Percentiles rank a stretch among this genome's conserved stretches.
phyloP scores from a whole-genome alignment of 2,113 vertebrate species.

The Sula dactylatra region DNA sequence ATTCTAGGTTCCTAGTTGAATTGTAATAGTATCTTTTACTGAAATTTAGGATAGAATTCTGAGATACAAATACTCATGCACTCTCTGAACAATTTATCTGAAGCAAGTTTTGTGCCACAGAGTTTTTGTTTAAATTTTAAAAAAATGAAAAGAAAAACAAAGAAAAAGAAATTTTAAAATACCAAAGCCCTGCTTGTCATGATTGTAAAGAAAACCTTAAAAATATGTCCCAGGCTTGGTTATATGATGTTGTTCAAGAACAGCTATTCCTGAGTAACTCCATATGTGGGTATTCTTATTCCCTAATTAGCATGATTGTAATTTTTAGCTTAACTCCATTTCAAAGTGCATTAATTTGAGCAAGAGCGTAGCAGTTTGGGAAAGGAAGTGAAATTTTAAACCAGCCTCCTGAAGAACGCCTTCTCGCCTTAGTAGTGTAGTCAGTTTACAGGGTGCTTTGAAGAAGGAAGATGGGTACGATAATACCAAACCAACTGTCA shows the following conservation, averaged over 20 bases:
- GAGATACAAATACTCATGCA: background rate
- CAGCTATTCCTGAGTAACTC: background rate
- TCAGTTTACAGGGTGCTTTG: background rate
- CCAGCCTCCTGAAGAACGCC: background rate
- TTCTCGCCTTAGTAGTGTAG: background rate
- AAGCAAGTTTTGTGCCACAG: background rate
- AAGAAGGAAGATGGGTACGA: background rate
- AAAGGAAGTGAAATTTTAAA: background rate
- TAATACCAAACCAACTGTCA: background rate
- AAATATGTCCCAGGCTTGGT: background rate
- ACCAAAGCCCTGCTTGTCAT: background rate
- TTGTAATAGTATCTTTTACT: background rate
- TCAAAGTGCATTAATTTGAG: background rate
- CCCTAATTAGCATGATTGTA: background rate
- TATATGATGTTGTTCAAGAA: background rate
- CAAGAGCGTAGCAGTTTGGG: background rate
- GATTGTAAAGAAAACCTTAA: background rate
- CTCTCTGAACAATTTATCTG: background rate
- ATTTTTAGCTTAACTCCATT: background rate
- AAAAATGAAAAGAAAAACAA: background rate
- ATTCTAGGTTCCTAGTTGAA: background rate
- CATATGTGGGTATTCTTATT: background rate
- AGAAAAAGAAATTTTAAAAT: background rate
- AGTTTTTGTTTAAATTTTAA: background rate
- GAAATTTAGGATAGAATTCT: background rate